These are phyloP conservation scores for Berghia stephanieae DNA, from an alignment of 1,140 invertebrate genomes.

Conservation along the genomic window DNA sequence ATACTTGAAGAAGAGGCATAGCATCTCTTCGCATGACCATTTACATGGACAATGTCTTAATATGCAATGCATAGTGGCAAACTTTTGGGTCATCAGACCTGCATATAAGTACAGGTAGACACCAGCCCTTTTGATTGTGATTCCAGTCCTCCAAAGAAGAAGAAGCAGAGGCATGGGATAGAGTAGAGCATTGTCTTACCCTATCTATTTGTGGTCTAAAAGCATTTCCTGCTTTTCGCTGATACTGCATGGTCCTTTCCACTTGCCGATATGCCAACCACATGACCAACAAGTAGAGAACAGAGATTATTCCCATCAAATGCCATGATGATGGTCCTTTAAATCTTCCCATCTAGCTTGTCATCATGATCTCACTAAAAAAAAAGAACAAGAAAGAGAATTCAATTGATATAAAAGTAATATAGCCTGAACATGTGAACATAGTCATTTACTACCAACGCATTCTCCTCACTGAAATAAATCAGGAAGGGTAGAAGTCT, in stretches of 20 bases:
- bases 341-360: not conserved
- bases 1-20: too few species aligned
- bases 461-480: not conserved
- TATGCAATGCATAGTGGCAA: not conserved
- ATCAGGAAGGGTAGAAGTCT: too few species aligned
- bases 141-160: not conserved
- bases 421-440: not conserved
- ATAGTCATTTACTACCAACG: not conserved
- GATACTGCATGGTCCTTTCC: not conserved
- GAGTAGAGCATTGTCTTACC: not conserved
- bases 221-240: not conserved
- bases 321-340: conserved; percentile 1
- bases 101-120: not conserved
- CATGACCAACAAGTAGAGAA: not conserved
- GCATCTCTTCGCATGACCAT: too few species aligned
- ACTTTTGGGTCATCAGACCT: not conserved
- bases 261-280: conserved; percentile 17
- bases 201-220: conserved; percentile 12
- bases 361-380: not conserved
- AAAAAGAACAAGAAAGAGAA: not conserved
- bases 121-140: not conserved
- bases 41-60: not conserved
- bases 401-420: not conserved
- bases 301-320: not conserved
- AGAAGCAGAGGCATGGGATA: not conserved